A percentile compares a stretch with the other conserved stretches of the same genome.
Evolutionary conservation across 2,797 vertebrate species (phyloP).

Genomic region (Xiphophorus birchmanni): DNA sequence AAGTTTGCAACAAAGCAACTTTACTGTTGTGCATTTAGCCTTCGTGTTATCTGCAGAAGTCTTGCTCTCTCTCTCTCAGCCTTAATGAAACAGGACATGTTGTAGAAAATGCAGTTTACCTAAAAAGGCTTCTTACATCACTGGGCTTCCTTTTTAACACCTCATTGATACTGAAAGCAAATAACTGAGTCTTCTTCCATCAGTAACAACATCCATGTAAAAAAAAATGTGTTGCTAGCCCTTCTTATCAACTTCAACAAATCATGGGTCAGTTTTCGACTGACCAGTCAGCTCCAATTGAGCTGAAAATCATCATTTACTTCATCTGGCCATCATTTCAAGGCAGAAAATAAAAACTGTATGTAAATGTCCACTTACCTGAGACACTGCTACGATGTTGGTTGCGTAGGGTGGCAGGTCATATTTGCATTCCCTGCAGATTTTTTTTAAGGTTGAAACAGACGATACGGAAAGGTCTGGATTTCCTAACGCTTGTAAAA

Average conservation of each 20-base stretch:
- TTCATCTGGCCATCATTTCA: neutral
- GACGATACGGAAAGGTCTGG: constrained; percentile 97
- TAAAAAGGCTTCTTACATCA: neutral
- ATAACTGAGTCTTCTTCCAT: neutral
- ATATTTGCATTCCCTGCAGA: constrained; percentile 97
- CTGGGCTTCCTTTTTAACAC: neutral
- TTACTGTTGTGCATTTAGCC: neutral
- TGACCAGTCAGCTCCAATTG: neutral
- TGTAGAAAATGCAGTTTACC: neutral
- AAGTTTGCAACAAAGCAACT: neutral
- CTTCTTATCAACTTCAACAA: neutral
- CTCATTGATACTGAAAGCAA: neutral
- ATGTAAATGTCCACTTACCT: constrained; percentile 79
- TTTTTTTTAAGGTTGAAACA: constrained; percentile 97
- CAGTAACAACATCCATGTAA: neutral
- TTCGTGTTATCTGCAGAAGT: neutral
- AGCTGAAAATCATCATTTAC: neutral
- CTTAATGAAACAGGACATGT: neutral
- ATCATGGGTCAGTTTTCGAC: neutral
- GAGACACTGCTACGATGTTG: constrained; percentile 98
- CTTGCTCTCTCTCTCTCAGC: neutral
- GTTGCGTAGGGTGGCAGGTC: constrained; percentile 95
- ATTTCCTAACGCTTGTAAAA: constrained; percentile 95
- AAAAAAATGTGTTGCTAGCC: neutral
- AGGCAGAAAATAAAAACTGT: neutral